A percentile compares a stretch with the other conserved stretches of the same genome.
These are phyloP conservation scores for Ianthella basta DNA, from an alignment of 37 sponge, comb jelly and placozoan genomes.

Conservation along the genomic window DNA sequence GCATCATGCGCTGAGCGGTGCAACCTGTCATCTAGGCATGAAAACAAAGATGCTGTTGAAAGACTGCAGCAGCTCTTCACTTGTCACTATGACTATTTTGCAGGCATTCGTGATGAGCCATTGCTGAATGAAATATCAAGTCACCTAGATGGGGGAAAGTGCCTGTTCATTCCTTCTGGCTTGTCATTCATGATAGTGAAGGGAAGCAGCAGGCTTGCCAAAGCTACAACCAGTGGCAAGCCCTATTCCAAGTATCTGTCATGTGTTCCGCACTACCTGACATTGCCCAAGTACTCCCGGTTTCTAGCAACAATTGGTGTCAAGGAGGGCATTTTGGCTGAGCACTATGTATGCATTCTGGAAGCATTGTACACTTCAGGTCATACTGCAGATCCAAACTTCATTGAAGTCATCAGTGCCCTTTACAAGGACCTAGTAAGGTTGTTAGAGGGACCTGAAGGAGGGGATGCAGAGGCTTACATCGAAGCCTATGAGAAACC, in stretches of 20 bases:
- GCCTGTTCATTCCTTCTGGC: slow-evolving; percentile 8
- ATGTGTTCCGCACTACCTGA: slow-evolving; percentile 1
- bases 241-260: not conserved
- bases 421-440: slow-evolving; percentile 12
- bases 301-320: not conserved
- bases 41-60: not conserved
- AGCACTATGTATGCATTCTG: not conserved
- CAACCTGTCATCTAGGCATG: not conserved
- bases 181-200: not conserved
- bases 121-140: no score
- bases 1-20: not conserved
- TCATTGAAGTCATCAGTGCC: not conserved
- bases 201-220: not conserved
- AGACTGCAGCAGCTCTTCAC: not conserved
- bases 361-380: not conserved
- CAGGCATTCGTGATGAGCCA: not conserved
- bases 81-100: slow-evolving; percentile 2
- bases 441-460: not conserved
- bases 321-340: not conserved
- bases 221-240: not conserved
- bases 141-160: not conserved
- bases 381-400: not conserved
- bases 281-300: not conserved
- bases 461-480: not conserved
- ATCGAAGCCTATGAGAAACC: not conserved